These are phyloP conservation scores for Heteronetta atricapilla DNA, from an alignment of 2,113 vertebrate genomes.

Conservation along the genomic window DNA sequence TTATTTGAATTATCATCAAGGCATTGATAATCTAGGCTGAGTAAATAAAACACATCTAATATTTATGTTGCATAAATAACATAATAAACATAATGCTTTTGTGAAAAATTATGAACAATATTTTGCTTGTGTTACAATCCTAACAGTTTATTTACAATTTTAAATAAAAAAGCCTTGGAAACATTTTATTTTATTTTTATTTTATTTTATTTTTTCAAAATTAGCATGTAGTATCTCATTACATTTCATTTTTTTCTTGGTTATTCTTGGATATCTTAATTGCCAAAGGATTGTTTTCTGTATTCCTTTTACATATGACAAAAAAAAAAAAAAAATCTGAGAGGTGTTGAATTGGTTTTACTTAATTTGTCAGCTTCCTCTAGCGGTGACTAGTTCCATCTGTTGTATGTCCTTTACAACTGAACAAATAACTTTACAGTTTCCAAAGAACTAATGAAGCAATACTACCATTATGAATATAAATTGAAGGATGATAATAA, in stretches of 20 bases:
- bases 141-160: not conserved
- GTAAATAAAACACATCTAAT: not conserved
- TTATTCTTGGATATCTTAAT: not conserved
- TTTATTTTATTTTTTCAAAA: constrained; percentile 35
- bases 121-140: not conserved
- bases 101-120: not conserved
- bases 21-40: not conserved
- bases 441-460: not conserved
- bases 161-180: not conserved
- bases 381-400: not conserved
- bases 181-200: constrained; percentile 9
- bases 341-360: not conserved
- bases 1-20: not conserved
- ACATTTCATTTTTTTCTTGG: not conserved
- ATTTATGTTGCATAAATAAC: not conserved
- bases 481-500: not conserved
- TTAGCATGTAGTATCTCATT: not conserved
- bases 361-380: not conserved
- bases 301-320: not conserved
- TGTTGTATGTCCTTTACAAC: not conserved
- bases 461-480: not conserved
- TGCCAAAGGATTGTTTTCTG: not conserved
- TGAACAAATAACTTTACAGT: not conserved
- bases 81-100: not conserved
- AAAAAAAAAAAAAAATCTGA: not conserved